A percentile compares a stretch with the other conserved stretches of the same genome.
Conservation (phyloP, 2,888 invertebrate genomes). For the Lepidocyrtoides sp. region DNA sequence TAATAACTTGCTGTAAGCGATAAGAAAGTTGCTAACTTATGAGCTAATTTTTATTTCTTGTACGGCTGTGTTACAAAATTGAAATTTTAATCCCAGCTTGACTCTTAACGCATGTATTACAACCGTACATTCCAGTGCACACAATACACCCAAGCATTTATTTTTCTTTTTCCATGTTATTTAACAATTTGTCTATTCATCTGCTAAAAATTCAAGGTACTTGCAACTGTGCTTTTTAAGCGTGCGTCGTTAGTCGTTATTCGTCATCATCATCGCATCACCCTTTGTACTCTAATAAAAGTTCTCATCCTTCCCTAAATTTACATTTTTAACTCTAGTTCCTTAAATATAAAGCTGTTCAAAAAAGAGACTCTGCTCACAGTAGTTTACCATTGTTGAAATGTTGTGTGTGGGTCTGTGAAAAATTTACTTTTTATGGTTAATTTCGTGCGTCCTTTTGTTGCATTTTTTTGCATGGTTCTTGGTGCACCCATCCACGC, state of each 20-base stretch:
- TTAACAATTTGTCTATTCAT: background rate
- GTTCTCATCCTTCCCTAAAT: conserved; percentile 63
- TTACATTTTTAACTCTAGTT: conserved; percentile 60
- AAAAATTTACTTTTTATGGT: conserved; percentile 68
- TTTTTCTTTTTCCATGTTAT: background rate
- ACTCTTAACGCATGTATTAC: background rate
- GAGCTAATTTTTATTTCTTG: background rate
- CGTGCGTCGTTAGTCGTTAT: background rate
- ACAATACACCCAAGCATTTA: background rate
- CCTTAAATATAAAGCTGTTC: conserved; percentile 59
- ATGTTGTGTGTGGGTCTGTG: conserved; percentile 39
- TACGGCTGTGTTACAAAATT: background rate
- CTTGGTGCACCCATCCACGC: background rate
- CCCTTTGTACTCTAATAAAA: conserved; percentile 48
- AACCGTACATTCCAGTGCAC: too few species aligned
- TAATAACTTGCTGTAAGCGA: background rate
- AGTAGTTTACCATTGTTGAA: background rate
- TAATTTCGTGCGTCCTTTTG: conserved; percentile 58
- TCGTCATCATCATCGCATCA: conserved; percentile 9
- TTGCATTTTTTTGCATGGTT: background rate
- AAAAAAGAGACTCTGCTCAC: background rate
- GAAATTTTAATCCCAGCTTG: background rate
- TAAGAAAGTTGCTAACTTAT: background rate
- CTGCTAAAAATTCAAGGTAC: conserved; percentile 51
- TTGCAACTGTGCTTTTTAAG: background rate